Base-by-base conservation (phyloP, 2,113 vertebrate genomes). In the Melanerpes formicivorus region DNA sequence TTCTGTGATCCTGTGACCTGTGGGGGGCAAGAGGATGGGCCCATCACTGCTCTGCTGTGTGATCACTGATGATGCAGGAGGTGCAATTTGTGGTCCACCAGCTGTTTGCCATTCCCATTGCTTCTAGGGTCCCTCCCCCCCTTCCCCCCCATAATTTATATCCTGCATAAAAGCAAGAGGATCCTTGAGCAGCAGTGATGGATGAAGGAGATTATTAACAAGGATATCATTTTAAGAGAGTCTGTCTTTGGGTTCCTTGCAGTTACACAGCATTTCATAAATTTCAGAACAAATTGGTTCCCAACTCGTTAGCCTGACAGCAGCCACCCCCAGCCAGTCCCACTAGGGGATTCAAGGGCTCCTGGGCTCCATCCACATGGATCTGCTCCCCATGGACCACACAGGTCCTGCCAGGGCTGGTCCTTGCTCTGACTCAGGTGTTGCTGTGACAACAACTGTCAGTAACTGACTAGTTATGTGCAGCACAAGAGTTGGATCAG, bases 191-290 rank as follows among this genome's bases (percentile, higher is more conserved):
- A 88, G 93, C 90, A 88, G 90, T 90, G 95, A 95, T 94, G 96
- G 90, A 95, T 95, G 96, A 86, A 95, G 88, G 93, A 93, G 83
- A 84, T 95, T 93, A 95, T 94, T 96, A 95, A 70, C 88, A 91
- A 62, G 95, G 92, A 95, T 90, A 93, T 88, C 59, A 74, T 95
- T 81, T 93, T 62, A 86, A 90, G 86, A 95, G 88, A 91, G 63
- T 34, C 92, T 91, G 66, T 84, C 93, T 90, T 85, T 91, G 54
- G 87, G 90, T 87, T 82, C 89, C 69, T 92, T 1, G 0, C 55
- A 52, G 63, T 87, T 92, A 62, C 67, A 50, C 63, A 84, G 88
- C 80, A 84, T 94, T 95, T 70, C 92, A 88, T 93, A 92, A 84
- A 90, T 88, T 93, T 54, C 86, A 0, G 6, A 90, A 66, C 92